Base-by-base conservation (phyloP, 1,140 invertebrate species). In the Cotesia chilonis region DNA sequence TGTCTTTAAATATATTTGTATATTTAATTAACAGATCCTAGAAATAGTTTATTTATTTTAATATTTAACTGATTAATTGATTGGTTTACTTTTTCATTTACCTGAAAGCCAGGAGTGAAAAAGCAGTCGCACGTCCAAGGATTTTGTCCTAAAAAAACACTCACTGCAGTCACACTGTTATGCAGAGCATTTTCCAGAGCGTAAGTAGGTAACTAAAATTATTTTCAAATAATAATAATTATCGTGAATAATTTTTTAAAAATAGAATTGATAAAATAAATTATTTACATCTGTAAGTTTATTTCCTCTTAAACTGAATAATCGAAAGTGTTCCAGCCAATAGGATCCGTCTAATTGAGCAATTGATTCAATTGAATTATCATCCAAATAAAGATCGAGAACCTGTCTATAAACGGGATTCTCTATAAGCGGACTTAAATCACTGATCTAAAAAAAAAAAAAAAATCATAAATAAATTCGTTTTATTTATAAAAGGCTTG, bases 81-180 rank as follows among this genome's bases (percentile, higher is more conserved):
- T 63, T 37, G 36, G 10, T 38, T 38, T 63, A n/a, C 28, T 60
- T 28, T 7, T 28, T 28, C 20, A 28, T 10, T 9, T 84, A 90
- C 89, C 75, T 93, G 92, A 77, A 95, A 93, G 35, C 89, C 87
- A 12, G 93, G 93, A 4, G 91, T 93, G 78, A 93, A 94, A 47
- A 89, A 88, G 75, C 94, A 95, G 77, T 94, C 92, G 80, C 94
- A 95, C 69, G 90, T 88, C 93, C 93, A 95, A 0, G 93, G 92
- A 87, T 95, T 95, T 54, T 89, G 85, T 2, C 93, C 93, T 0
- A 95, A 85, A 76, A 89, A 90, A 12, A 95, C 83, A 71, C 85
- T 81, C 71, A 90, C 90, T 72, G 92, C 91, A 75, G 94, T 91
- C 55, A 87, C 84, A 78, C 94, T 95, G 55, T 89, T 88, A 71